Percentiles rank a stretch among this genome's conserved stretches.
phyloP scores from a whole-genome alignment of 2,888 invertebrate genomes.

The Horisme vitalbata region DNA sequence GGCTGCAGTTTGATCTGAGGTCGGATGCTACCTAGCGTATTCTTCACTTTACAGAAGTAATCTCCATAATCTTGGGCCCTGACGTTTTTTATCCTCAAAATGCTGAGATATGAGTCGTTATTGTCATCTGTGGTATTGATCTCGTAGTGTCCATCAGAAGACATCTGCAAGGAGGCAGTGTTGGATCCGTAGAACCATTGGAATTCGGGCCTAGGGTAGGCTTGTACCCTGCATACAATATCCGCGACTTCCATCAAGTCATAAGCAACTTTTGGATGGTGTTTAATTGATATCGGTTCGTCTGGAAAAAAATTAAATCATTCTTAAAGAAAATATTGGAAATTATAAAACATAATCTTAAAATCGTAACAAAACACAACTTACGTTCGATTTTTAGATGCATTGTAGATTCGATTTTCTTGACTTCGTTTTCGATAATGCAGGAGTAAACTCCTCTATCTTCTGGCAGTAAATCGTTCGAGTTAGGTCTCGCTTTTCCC shows the following conservation, averaged over 20 bases:
- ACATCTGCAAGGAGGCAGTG: conserved; percentile 88
- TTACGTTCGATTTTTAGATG: conserved; percentile 94
- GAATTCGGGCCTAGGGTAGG: conserved; percentile 96
- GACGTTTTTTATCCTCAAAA: conserved; percentile 88
- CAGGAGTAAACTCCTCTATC: conserved; percentile 95
- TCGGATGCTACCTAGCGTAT: conserved; percentile 89
- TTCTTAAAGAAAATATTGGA: not conserved
- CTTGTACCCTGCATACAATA: conserved; percentile 93
- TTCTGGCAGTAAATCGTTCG: conserved; percentile 89
- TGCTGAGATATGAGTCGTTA: conserved; percentile 93
- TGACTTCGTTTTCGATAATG: conserved; percentile 94
- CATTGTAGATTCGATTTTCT: conserved; percentile 93
- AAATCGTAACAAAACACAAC: conserved; percentile 53
- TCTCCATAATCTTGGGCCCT: conserved; percentile 94
- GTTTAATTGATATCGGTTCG: conserved; percentile 92
- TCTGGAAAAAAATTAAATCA: conserved; percentile 82
- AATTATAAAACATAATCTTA: not conserved
- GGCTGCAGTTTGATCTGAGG: conserved; percentile 91
- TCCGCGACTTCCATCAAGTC: conserved; percentile 93
- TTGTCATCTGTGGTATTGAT: conserved; percentile 91
- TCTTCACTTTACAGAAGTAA: conserved; percentile 94
- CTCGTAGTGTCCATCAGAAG: conserved; percentile 93
- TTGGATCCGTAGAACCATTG: conserved; percentile 94
- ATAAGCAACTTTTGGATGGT: conserved; percentile 94
- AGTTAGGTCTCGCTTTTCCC: conserved; percentile 89